Percentiles rank a stretch among this genome's conserved stretches.
Conservation (phyloP, 1,140 invertebrate species). For the Hypothenemus hampei region DNA sequence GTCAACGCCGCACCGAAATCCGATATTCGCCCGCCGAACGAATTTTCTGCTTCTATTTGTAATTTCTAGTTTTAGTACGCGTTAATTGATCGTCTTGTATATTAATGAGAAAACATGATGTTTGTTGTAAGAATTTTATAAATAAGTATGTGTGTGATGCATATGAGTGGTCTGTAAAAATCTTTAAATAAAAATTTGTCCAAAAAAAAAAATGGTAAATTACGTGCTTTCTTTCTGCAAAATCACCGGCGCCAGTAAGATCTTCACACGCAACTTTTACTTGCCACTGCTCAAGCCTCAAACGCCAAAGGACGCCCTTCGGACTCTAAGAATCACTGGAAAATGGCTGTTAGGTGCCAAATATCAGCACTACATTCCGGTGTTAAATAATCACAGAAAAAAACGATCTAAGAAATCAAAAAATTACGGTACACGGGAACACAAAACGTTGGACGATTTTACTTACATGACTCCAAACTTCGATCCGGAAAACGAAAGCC, state of each 20-base stretch:
- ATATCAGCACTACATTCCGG: constrained; percentile 75
- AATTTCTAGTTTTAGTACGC: not conserved
- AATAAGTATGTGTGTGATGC: not conserved
- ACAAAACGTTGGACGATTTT: constrained; percentile 63
- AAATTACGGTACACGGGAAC: constrained; percentile 59
- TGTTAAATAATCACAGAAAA: constrained; percentile 57
- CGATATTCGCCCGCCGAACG: constrained; percentile 3
- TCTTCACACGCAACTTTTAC: constrained; percentile 76
- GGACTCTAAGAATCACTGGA: constrained; percentile 75
- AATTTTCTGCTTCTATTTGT: constrained; percentile 12
- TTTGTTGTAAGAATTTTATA: constrained; percentile 5
- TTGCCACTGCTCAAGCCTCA: constrained; percentile 76
- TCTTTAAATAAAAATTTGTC: too few relatives aligned
- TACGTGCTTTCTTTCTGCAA: constrained; percentile 65
- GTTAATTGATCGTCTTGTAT: constrained; percentile 5
- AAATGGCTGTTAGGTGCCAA: constrained; percentile 55
- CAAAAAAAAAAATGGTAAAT: constrained; percentile 43
- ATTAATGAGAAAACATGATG: constrained; percentile 1
- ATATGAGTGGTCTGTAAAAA: not conserved
- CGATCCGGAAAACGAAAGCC: constrained; percentile 59
- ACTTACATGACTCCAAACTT: constrained; percentile 68
- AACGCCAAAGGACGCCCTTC: constrained; percentile 72
- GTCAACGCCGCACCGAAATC: not conserved
- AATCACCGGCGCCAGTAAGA: constrained; percentile 74
- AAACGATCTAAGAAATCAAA: constrained; percentile 60